Base-by-base conservation (phyloP, 1,140 invertebrate genomes). In the Acromyrmex heyeri region DNA sequence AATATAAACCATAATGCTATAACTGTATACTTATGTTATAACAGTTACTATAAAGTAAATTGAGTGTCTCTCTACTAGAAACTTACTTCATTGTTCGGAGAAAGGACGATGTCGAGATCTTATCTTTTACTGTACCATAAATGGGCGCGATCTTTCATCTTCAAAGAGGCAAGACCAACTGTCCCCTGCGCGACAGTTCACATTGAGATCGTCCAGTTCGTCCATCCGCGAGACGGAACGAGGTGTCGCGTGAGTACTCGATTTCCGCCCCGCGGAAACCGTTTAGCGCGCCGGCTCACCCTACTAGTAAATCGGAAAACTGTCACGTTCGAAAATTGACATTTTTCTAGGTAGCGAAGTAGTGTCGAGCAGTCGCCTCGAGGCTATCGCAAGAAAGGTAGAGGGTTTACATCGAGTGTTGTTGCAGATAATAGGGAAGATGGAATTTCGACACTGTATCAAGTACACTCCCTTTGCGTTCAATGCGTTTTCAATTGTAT, bases 231-330 rank as follows among this genome's bases (percentile, higher is more conserved):
- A 85, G 34, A 62, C 57, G 88, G 67, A 90, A 86, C 69, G 75
- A 83, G n/a, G 79, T 83, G 79, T 83, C 79, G 79, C 65, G 78
- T 53, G 78, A 65, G 59, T 64, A 90, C 83, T 91, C 88, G 82
- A 91, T 91, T 91, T 91, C 91, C 91, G 91, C 67, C 50, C 64
- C 61, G 34, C 73, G 78, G 48, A 55, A 87, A 86, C 57, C 75
- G 57, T 86, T 21, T 61, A 55, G 50, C n/a, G 53, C 24, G 24
- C 53, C n/a, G 38, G 4, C 67, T 34, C 57, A 75, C 61, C 55
- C 79, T 79, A 81, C 88, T 73, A 73, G 85, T 89, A 91, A 90
- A 93, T 91, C 89, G 93, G 91, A 92, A 92, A 93, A 90, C 90
- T 93, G 92, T 93, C 91, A 92, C 73, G 57, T 83, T 86, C 77